These are phyloP conservation scores for Ochropleura leucogaster DNA, from an alignment of 2,888 invertebrate species.

Conservation along the genomic window DNA sequence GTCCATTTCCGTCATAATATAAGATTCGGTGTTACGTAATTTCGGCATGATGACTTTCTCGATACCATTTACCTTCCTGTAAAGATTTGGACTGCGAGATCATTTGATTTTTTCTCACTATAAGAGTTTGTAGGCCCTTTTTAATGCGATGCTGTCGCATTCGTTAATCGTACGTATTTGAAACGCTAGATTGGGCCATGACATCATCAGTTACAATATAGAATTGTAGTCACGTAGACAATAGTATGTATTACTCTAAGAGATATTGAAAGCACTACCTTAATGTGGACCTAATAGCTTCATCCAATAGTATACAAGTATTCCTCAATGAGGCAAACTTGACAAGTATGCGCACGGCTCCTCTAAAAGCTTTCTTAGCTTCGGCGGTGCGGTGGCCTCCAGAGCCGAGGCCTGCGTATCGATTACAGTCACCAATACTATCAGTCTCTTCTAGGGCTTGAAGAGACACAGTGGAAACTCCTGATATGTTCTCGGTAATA, in stretches of 20 bases:
- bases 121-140: no score
- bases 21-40: slow-evolving; percentile 83
- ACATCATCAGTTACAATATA: no score
- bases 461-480: slow-evolving; percentile 82
- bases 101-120: background rate
- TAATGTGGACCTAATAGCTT: slow-evolving; percentile 81
- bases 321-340: slow-evolving; percentile 88
- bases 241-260: no score
- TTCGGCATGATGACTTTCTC: slow-evolving; percentile 88
- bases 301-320: slow-evolving; percentile 82
- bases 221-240: no score
- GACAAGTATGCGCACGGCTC: slow-evolving; percentile 83
- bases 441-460: slow-evolving; percentile 81
- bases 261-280: slow-evolving; percentile 72
- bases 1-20: slow-evolving; percentile 87
- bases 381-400: slow-evolving; percentile 86
- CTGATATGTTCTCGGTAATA: slow-evolving; percentile 84
- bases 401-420: slow-evolving; percentile 84
- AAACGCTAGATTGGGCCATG: no score
- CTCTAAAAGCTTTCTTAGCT: slow-evolving; percentile 84
- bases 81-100: slow-evolving; percentile 57
- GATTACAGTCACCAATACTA: slow-evolving; percentile 76
- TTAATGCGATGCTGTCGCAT: no score
- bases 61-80: slow-evolving; percentile 87
- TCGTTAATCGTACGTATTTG: no score